Evolutionary conservation across 2,113 vertebrate species (phyloP).

Genomic region (Erythrocercus mccallii): DNA sequence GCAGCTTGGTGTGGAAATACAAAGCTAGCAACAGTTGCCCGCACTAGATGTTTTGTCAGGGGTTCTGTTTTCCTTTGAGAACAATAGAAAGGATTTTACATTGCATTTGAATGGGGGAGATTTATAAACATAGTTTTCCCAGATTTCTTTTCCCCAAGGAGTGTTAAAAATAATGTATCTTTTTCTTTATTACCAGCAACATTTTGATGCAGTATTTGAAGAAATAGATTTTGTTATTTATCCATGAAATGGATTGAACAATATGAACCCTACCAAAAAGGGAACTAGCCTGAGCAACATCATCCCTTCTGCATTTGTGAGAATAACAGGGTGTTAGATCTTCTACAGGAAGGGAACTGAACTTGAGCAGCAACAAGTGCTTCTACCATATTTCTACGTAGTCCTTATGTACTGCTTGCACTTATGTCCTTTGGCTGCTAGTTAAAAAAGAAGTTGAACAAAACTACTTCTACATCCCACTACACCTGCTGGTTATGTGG

Average conservation of each 20-base stretch:
- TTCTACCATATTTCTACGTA: background rate
- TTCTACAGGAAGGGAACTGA: background rate
- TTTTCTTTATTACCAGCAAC: background rate
- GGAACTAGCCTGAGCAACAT: background rate
- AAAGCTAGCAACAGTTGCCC: background rate
- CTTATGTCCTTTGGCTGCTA: background rate
- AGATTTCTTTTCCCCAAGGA: background rate
- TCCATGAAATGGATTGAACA: background rate
- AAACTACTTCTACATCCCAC: background rate
- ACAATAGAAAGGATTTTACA: background rate
- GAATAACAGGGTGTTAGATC: background rate
- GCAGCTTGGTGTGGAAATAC: background rate
- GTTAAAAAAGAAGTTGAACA: background rate
- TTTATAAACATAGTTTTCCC: background rate
- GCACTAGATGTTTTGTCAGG: background rate
- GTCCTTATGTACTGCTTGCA: background rate
- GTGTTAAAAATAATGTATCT: background rate
- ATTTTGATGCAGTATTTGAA: background rate
- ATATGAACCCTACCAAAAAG: background rate
- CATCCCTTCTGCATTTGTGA: background rate
- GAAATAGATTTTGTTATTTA: background rate
- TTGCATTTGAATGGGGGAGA: background rate
- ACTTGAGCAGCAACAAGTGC: background rate
- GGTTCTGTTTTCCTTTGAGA: background rate
- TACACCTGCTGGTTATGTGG: background rate